These are phyloP conservation scores for Drosophila diplacantha DNA, from an alignment of 2,888 invertebrate genomes.

Conservation along the genomic window DNA sequence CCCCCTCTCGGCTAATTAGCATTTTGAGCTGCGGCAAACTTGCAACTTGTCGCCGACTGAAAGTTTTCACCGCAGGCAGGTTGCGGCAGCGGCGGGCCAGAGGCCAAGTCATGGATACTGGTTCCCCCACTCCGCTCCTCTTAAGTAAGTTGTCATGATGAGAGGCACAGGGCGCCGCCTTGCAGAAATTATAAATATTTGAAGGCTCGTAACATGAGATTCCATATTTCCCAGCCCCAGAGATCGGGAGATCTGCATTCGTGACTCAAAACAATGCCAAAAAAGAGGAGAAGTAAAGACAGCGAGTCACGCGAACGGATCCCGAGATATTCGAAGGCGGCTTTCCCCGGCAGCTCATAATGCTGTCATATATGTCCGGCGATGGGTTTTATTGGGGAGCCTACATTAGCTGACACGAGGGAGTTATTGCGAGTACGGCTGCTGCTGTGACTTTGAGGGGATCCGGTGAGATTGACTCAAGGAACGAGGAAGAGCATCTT, in stretches of 20 bases:
- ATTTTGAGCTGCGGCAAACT: conserved; percentile 58
- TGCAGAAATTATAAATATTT: conserved; percentile 44
- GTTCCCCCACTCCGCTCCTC: neutral
- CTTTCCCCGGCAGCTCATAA: conserved; percentile 30
- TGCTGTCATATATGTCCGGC: conserved; percentile 25
- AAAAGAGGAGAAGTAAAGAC: conserved; percentile 20
- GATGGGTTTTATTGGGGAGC: conserved; percentile 40
- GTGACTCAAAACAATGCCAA: conserved; percentile 57
- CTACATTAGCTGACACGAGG: conserved; percentile 42
- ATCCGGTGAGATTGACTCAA: conserved; percentile 16
- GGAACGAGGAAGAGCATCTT: conserved; percentile 35
- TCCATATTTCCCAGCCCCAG: conserved; percentile 42
- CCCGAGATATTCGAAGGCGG: conserved; percentile 10
- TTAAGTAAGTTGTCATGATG: conserved; percentile 61
- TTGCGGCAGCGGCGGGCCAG: conserved; percentile 5
- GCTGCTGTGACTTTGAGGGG: neutral
- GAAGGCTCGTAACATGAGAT: conserved; percentile 68
- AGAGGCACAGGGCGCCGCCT: conserved; percentile 36
- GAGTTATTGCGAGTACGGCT: conserved; percentile 15
- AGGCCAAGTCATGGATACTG: conserved; percentile 26
- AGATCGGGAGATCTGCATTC: conserved; percentile 43
- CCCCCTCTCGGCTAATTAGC: conserved; percentile 51
- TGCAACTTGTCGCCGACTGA: conserved; percentile 39
- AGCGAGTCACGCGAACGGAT: conserved; percentile 60
- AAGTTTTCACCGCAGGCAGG: conserved; percentile 28